Base-by-base conservation (phyloP, 2,888 invertebrate genomes). In the Mythimna albipuncta region DNA sequence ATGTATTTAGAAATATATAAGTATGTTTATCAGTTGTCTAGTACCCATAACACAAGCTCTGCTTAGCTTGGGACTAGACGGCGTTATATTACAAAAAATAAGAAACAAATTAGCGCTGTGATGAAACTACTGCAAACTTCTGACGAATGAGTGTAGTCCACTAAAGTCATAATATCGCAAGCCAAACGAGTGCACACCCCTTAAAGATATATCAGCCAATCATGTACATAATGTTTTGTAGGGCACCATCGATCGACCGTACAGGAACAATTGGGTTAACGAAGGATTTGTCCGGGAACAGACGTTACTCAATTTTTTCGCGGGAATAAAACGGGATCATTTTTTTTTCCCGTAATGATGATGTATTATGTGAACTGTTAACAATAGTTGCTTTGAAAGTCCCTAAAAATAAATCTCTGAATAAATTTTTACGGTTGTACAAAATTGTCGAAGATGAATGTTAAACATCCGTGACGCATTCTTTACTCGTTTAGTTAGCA, bases 191-290 rank as follows among this genome's bases (percentile, higher is more conserved):
- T 9, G n/a, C 2, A 38, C 38, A 19, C 58, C 41, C 41, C 6
- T 61, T 47, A 54, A 73, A 54, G 38, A 47, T 63, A 71, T 26
- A 57, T 57, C 58, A 35, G 16, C 19, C n/a, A 21, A 41, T 78
- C 44, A 26, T 21, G 52, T 63, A 47, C 41, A 47, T 35, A 6
- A 11, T 35, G 50, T 21, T 75, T 81, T 54, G 35, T 65, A 62
- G 77, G 52, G 61, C 81, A 32, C n/a, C 32, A 55, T 26, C 47
- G n/a, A 67, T 69, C 63, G 50, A 77, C 38, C 55, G 70, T 52
- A 52, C 21, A 55, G 32, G 62, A 65, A 79, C 41, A 82, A 82
- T 72, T 79, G 54, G 79, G 83, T 64, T 83, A 80, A 80, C 54
- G 64, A 83, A 80, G 69, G 83, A 80, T 79, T 78, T 61, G n/a